phyloP scores from a whole-genome alignment of 2,797 vertebrate species.

The Trachurus trachurus region DNA sequence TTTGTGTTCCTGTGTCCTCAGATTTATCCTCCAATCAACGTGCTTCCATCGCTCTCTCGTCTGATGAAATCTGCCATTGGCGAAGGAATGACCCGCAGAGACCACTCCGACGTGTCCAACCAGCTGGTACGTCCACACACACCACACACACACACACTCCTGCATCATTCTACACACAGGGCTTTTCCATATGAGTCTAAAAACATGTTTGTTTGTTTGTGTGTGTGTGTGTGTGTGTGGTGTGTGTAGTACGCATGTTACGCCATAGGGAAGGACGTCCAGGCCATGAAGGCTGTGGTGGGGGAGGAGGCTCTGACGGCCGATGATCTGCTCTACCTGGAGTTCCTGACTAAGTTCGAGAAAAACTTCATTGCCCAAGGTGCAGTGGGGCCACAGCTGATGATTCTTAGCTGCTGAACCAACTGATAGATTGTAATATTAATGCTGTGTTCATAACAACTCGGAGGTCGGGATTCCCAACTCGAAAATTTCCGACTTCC shows the following conservation, averaged over 20 bases:
- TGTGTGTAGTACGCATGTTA: conserved; percentile 71
- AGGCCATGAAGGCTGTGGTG: conserved; percentile 86
- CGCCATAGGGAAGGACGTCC: conserved; percentile 85
- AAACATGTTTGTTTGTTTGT: not conserved
- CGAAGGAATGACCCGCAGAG: conserved; percentile 84
- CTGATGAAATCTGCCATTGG: conserved; percentile 84
- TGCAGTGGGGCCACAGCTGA: conserved; percentile 18
- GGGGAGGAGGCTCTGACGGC: conserved; percentile 84
- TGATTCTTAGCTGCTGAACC: not conserved
- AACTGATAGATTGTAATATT: no score
- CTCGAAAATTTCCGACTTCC: no score
- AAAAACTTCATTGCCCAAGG: conserved; percentile 86
- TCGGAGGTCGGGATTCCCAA: no score
- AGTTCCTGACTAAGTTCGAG: conserved; percentile 86
- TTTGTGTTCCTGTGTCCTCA: conserved; percentile 42
- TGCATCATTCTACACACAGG: not conserved
- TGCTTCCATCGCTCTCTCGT: conserved; percentile 86
- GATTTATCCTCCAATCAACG: conserved; percentile 88
- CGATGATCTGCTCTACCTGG: conserved; percentile 83
- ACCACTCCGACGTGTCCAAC: conserved; percentile 86
- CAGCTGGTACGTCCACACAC: conserved; percentile 77
- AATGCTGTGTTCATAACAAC: no score
- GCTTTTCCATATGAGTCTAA: not conserved
- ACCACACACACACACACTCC: conserved; percentile 12
- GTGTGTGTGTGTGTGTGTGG: conserved; percentile 39